Evolutionary conservation across 2,113 vertebrate genomes (phyloP).

Genomic region (Cettia cetti): DNA sequence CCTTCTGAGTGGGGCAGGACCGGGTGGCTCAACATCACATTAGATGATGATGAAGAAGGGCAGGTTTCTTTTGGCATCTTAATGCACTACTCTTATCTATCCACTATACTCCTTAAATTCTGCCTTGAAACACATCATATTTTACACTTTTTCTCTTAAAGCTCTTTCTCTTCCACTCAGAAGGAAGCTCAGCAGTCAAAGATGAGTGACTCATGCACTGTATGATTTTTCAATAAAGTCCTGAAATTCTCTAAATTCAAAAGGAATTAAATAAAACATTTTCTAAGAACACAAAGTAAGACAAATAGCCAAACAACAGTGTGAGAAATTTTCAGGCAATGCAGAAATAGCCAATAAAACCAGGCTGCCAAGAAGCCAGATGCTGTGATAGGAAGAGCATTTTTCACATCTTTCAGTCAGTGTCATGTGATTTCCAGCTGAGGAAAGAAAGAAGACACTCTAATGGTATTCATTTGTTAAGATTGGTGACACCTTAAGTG

Average conservation of each 20-base stretch:
- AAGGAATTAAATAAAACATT: conserved; percentile 2
- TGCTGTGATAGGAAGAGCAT: background rate
- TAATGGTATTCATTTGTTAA: background rate
- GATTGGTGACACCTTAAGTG: background rate
- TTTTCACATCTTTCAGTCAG: background rate
- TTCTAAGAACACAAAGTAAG: background rate
- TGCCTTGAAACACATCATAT: background rate
- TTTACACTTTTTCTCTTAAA: background rate
- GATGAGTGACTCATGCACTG: background rate
- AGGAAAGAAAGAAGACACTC: background rate
- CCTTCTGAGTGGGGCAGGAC: background rate
- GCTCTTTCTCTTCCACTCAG: background rate
- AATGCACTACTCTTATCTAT: background rate
- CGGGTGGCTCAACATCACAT: too few relatives aligned
- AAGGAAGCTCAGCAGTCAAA: background rate
- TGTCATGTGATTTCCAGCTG: background rate
- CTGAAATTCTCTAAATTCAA: conserved; percentile 4
- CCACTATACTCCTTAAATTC: background rate
- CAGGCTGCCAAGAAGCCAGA: conserved; percentile 18
- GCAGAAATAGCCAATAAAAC: background rate
- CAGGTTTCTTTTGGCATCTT: background rate
- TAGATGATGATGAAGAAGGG: background rate
- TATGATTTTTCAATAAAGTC: background rate
- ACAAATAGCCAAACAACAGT: background rate
- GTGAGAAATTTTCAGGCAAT: background rate